Conservation (phyloP, 2,888 invertebrate species). For the Ectemnius lituratus region DNA sequence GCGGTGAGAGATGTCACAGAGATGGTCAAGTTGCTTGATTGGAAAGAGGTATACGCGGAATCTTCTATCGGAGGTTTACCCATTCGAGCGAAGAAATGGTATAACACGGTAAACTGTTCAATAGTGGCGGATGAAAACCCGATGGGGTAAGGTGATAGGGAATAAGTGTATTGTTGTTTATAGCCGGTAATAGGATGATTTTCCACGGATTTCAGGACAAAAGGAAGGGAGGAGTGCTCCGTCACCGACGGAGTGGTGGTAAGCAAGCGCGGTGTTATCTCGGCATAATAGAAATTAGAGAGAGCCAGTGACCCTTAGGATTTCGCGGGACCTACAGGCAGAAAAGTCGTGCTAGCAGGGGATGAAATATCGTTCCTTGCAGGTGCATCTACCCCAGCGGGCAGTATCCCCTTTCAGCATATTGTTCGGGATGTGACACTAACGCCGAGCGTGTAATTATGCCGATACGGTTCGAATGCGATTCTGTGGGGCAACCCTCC, state of each 20-base stretch:
- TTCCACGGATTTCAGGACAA: too few species aligned
- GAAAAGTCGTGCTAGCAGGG: slow-evolving; percentile 49
- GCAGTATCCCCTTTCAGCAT: slow-evolving; percentile 39
- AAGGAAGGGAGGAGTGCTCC: background rate
- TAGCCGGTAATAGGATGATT: too few species aligned
- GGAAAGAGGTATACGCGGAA: too few species aligned
- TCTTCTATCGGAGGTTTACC: too few species aligned
- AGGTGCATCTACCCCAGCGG: slow-evolving; percentile 57
- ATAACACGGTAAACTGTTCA: too few species aligned
- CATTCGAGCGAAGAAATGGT: too few species aligned
- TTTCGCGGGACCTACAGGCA: slow-evolving; percentile 56
- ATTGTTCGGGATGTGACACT: slow-evolving; percentile 69
- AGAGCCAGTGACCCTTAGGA: slow-evolving; percentile 54
- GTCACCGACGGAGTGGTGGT: slow-evolving; percentile 24
- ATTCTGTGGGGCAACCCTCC: slow-evolving; percentile 49
- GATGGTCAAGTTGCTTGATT: too few species aligned
- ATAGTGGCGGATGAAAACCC: too few species aligned
- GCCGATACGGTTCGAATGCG: slow-evolving; percentile 62
- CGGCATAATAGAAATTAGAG: slow-evolving; percentile 59
- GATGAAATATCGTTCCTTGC: slow-evolving; percentile 63
- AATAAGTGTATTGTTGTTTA: too few species aligned
- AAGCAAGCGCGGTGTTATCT: slow-evolving; percentile 49
- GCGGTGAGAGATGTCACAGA: too few species aligned
- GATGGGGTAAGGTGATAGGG: too few species aligned
- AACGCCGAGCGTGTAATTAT: slow-evolving; percentile 71